These are phyloP conservation scores for Sialis fuliginosa DNA, from an alignment of 2,888 invertebrate species.

Conservation along the genomic window DNA sequence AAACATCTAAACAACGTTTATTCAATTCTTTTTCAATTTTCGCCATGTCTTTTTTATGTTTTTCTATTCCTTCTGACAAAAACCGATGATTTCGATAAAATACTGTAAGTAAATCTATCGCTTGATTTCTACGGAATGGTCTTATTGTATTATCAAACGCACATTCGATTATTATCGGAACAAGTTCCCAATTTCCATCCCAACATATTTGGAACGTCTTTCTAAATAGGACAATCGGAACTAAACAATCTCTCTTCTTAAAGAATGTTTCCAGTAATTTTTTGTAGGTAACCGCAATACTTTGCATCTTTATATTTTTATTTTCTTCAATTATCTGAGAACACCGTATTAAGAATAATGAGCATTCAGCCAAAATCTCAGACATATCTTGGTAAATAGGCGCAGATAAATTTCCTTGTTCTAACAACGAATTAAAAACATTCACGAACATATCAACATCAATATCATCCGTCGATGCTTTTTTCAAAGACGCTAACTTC, in stretches of 20 bases:
- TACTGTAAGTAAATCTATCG: slow-evolving; percentile 41
- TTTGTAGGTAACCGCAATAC: slow-evolving; percentile 30
- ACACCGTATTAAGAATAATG: slow-evolving; percentile 44
- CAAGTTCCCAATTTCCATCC: slow-evolving; percentile 41
- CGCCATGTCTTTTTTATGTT: slow-evolving; percentile 21
- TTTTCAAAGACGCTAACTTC: slow-evolving; percentile 37
- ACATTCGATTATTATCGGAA: slow-evolving; percentile 36
- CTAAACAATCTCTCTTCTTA: slow-evolving; percentile 39
- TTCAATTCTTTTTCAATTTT: slow-evolving; percentile 31
- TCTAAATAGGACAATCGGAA: slow-evolving; percentile 47
- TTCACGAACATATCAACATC: slow-evolving; percentile 33
- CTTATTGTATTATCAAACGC: slow-evolving; percentile 40
- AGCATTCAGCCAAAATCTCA: slow-evolving; percentile 42
- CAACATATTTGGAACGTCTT: slow-evolving; percentile 44
- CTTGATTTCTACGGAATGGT: slow-evolving; percentile 48
- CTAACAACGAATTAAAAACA: slow-evolving; percentile 36
- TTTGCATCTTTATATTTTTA: slow-evolving; percentile 19
- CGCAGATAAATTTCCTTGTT: slow-evolving; percentile 43
- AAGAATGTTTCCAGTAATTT: slow-evolving; percentile 40
- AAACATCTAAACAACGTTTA: slow-evolving; percentile 22
- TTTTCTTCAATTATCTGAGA: slow-evolving; percentile 32
- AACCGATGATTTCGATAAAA: slow-evolving; percentile 43
- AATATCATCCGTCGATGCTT: slow-evolving; percentile 36
- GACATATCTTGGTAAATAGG: slow-evolving; percentile 47
- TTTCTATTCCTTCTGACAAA: slow-evolving; percentile 22